Evolutionary conservation across 2,888 invertebrate genomes (phyloP), one percentile per base, ranked within the genome.

Genomic region (Selenia dentaria): DNA sequence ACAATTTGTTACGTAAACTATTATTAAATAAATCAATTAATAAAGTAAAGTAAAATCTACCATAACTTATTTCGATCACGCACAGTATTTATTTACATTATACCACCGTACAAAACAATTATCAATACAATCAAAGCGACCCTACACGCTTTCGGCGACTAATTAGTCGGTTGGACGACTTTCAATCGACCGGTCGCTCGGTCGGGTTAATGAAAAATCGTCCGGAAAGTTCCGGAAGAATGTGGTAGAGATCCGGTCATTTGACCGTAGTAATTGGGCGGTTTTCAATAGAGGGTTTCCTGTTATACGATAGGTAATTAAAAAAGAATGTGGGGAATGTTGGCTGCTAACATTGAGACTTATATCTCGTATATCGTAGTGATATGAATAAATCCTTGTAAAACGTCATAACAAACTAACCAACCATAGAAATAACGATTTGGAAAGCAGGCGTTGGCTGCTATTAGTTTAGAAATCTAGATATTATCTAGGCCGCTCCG

Each of bases 191-290:
- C 63, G 66, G 62, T 51, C 56, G 51, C 39, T 67, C 73, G 74
- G 73, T 71, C 61, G 68, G 73, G 76, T 81, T 84, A 79, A 83
- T 86, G 86, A 87, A 87, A 88, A 88, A 87, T 86, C 71, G 75
- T 47, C 75, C 79, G 85, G 80, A 85, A 80, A 67, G 50, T 25
- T 25, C 25, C 61, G 65, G 59, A 63, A 64, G 68, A 68, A 62
- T 63, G 62, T 62, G 53, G 59, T 45, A 6, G 22, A 49, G 68
- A 32, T 67, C 69, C 57, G 68, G 45, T 60, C 70, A 67, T 59
- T 62, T 81, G 79, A 79, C 81, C 81, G 71, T 67, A 56, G 48
- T 74, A 80, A 83, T 79, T 74, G 66, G 57, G 53, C 36, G 59
- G 62, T 38, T 54, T 50, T 51, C 33, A 28, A 40, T 42, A 14